These are phyloP conservation scores for Upupa epops DNA, from an alignment of 2,113 vertebrate genomes.

Conservation along the genomic window DNA sequence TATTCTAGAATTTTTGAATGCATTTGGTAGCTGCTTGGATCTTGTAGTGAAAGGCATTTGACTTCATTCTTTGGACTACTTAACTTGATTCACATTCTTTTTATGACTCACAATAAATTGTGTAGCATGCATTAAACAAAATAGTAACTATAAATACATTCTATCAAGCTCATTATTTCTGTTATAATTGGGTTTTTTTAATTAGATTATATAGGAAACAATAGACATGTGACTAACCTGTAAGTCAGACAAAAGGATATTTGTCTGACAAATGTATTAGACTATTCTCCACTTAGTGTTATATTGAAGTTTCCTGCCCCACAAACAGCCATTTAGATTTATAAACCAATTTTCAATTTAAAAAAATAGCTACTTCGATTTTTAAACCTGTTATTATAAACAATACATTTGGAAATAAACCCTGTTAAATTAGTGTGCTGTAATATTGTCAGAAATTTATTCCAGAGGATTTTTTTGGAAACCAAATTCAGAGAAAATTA, in stretches of 20 bases:
- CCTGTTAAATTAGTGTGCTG: fast-evolving
- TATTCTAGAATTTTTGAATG: not conserved
- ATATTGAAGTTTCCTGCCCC: not conserved
- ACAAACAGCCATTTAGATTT: not conserved
- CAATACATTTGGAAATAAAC: not conserved
- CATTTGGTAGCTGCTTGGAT: not conserved
- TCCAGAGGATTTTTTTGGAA: not conserved
- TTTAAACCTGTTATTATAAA: not conserved
- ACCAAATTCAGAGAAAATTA: constrained; percentile 1
- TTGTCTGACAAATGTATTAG: not conserved
- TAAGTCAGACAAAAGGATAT: not conserved
- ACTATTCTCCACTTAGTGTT: not conserved
- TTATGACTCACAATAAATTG: not conserved
- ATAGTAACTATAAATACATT: not conserved
- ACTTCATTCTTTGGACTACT: not conserved
- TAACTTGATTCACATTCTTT: not conserved
- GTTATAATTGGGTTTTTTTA: not conserved
- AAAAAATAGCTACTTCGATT: not conserved
- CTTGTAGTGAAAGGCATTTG: not conserved
- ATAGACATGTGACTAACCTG: not conserved
- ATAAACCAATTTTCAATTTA: not conserved
- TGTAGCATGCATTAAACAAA: not conserved
- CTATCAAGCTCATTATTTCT: not conserved
- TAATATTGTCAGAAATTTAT: not conserved
- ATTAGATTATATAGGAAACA: not conserved